These are phyloP conservation scores for Orius laevigatus DNA, from an alignment of 1,140 invertebrate genomes.

Conservation along the genomic window DNA sequence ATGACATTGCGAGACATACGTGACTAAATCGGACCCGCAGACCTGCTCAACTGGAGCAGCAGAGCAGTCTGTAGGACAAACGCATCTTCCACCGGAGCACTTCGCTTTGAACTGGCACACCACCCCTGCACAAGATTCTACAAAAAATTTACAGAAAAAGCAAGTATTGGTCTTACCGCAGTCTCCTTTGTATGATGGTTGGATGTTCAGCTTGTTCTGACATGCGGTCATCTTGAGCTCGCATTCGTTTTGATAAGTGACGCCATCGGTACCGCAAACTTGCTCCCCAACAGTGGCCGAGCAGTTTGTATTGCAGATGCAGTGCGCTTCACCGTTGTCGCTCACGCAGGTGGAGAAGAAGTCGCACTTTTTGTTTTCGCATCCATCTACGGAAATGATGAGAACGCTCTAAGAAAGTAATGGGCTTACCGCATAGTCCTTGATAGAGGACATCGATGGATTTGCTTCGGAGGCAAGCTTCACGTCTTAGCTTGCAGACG, in stretches of 20 bases:
- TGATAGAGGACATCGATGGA: conserved; percentile 57
- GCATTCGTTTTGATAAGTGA: conserved; percentile 62
- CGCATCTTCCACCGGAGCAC: conserved; percentile 71
- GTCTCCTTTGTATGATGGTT: conserved; percentile 57
- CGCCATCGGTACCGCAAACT: conserved; percentile 58
- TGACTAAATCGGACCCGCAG: conserved; percentile 68
- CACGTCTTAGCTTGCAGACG: conserved; percentile 62
- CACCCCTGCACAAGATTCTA: conserved; percentile 62
- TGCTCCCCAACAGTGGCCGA: conserved; percentile 24
- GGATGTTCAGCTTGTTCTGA: conserved; percentile 40
- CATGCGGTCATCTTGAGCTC: conserved; percentile 46
- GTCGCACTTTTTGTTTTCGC: conserved; percentile 73
- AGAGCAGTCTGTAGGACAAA: conserved; percentile 61
- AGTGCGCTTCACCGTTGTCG: conserved; percentile 53
- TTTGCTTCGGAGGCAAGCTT: conserved; percentile 52
- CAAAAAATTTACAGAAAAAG: no score
- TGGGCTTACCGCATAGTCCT: conserved; percentile 71
- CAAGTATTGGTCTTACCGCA: conserved; percentile 70
- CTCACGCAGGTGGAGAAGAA: conserved; percentile 68
- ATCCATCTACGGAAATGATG: conserved; percentile 67
- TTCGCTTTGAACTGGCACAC: conserved; percentile 62
- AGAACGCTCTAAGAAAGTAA: no score
- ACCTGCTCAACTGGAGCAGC: conserved; percentile 41
- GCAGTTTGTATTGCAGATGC: conserved; percentile 64
- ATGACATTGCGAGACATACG: conserved; percentile 56